Base-by-base conservation (phyloP, 2,888 invertebrate genomes). In the Meta bourneti region DNA sequence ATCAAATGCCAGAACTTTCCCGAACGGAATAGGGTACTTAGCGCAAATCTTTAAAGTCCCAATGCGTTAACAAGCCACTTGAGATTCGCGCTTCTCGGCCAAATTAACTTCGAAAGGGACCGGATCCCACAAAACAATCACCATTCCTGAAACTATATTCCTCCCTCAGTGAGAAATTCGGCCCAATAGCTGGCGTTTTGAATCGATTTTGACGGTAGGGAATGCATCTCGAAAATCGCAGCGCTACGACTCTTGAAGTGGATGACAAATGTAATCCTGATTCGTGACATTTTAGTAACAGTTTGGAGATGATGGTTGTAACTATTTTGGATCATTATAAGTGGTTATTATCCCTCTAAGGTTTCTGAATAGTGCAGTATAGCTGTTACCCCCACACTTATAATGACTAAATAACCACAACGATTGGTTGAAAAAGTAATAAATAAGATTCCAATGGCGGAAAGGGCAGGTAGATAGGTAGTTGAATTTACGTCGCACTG, bases 91-190 rank as follows among this genome's bases (percentile, higher is more conserved):
- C 77, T 78, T 83, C 52, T 78, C 78, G 71, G 77, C 89, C 77
- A 89, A 89, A 89, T 89, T 83, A 82, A 74, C 78, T 78, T 54
- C 83, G 49, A 71, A 83, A 78, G 54, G 71, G n/a, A 51, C 51
- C 69, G 77, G 61, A 61, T 61, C 61, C 61, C 61, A n/a, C n/a
- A 61, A 61, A 61, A 61, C 61, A 61, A 61, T 61, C 61, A 61
- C 54, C 20, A n/a, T 20, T 51, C 51, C 49, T n/a, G n/a, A 16
- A 8, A 52, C 61, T 61, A 52, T 54, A 79, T 20, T 52, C 51
- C 79, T n/a, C 52, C 54, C 61, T 8, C 16, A 83, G 51, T 52
- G 83, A 71, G 74, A 83, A 83, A 83, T 74, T 61, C 11, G 54
- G 74, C 20, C 54, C 20, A 49, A 52, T 19, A 34, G 71, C 72